These are phyloP conservation scores for Drosophila arizonae DNA, from an alignment of 1,140 invertebrate species.

Conservation along the genomic window DNA sequence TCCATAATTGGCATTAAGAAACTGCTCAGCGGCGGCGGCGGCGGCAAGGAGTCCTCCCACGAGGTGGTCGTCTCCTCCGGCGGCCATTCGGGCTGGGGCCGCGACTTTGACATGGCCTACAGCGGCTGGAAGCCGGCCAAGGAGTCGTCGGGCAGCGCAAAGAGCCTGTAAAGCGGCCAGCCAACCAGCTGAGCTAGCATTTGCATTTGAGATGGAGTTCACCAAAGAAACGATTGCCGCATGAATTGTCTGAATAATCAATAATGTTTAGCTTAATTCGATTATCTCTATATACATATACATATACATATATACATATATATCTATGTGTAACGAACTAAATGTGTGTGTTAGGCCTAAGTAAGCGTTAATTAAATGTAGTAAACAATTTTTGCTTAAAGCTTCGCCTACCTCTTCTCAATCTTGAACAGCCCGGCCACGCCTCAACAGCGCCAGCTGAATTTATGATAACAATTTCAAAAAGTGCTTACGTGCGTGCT, in stretches of 20 bases:
- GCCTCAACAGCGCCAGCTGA: slow-evolving; percentile 37
- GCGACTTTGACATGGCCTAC: slow-evolving; percentile 87
- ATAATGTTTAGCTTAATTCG: slow-evolving; percentile 72
- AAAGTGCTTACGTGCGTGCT: slow-evolving; percentile 63
- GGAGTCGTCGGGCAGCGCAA: slow-evolving; percentile 57
- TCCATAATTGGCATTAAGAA: slow-evolving; percentile 93
- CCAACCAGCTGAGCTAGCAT: slow-evolving; percentile 38
- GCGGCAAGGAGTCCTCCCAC: slow-evolving; percentile 86
- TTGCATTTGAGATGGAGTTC: slow-evolving; percentile 65
- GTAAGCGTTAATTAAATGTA: slow-evolving; percentile 78
- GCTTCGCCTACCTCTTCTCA: slow-evolving; percentile 11
- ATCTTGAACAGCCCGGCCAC: slow-evolving; percentile 7
- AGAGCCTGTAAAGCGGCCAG: slow-evolving; percentile 58
- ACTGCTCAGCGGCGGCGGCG: slow-evolving; percentile 86
- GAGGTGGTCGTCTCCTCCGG: slow-evolving; percentile 88
- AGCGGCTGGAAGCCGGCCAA: slow-evolving; percentile 85
- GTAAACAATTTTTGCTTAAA: slow-evolving; percentile 58
- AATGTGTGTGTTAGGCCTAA: slow-evolving; percentile 81
- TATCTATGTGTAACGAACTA: slow-evolving; percentile 57
- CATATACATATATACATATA: neutral
- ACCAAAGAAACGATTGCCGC: slow-evolving; percentile 76
- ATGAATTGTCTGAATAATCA: slow-evolving; percentile 69
- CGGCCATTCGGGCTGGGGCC: slow-evolving; percentile 88
- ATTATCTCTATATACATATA: slow-evolving; percentile 20
- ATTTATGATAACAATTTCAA: slow-evolving; percentile 62